phyloP scores from a whole-genome alignment of 2,797 vertebrate species.

The Clarias laeviceps region DNA sequence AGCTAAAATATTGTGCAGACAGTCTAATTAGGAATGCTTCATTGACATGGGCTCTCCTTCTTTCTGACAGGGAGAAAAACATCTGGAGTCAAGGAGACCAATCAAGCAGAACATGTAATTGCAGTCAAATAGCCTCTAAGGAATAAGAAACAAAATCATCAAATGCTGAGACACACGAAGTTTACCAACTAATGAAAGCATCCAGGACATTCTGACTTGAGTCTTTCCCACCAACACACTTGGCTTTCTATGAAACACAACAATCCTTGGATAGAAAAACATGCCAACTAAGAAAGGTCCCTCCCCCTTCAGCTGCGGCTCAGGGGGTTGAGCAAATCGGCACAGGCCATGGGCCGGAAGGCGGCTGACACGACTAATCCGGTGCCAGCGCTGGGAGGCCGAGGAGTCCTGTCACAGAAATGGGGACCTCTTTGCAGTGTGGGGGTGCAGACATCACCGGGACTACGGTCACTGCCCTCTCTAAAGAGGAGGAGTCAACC shows the following conservation, averaged over 20 bases:
- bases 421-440: slow-evolving; percentile 84
- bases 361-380: slow-evolving; percentile 78
- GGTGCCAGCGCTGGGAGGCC: slow-evolving; percentile 77
- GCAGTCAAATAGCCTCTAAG: slow-evolving; percentile 6
- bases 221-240: neutral
- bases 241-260: slow-evolving; percentile 30
- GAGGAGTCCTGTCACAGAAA: slow-evolving; percentile 60
- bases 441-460: slow-evolving; percentile 94
- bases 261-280: slow-evolving; percentile 24
- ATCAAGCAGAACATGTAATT: slow-evolving; percentile 32
- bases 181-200: slow-evolving; percentile 34
- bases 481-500: slow-evolving; percentile 81
- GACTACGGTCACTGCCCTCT: slow-evolving; percentile 86
- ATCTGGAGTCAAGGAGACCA: slow-evolving; percentile 26
- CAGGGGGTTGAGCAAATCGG: slow-evolving; percentile 75
- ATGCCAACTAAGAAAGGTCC: slow-evolving; percentile 52
- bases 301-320: slow-evolving; percentile 69
- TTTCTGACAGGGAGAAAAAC: slow-evolving; percentile 40
- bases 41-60: slow-evolving; percentile 30
- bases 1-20: slow-evolving; percentile 6
- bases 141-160: slow-evolving; percentile 26
- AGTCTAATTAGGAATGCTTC: slow-evolving; percentile 23
- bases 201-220: slow-evolving; percentile 18
- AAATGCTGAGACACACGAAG: slow-evolving; percentile 13
- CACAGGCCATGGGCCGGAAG: slow-evolving; percentile 77